phyloP scores from a whole-genome alignment of 2,888 invertebrate genomes.

The Lasioglossum oenotherae region DNA sequence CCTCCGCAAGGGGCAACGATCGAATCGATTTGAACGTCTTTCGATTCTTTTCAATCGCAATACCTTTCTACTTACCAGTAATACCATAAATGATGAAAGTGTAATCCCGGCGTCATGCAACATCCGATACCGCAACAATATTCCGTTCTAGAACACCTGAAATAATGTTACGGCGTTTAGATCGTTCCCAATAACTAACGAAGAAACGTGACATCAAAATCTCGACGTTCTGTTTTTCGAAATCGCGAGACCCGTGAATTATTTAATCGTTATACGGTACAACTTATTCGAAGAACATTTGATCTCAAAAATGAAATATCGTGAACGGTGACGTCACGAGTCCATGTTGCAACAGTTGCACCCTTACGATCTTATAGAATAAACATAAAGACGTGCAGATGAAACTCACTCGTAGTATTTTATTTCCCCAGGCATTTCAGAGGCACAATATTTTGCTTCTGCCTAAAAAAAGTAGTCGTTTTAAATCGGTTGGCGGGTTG shows the following conservation, averaged over 20 bases:
- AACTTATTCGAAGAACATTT: not conserved
- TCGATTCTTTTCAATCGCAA: not conserved
- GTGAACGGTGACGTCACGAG: not conserved
- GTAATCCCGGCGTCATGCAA: constrained; percentile 85
- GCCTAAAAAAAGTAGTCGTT: constrained; percentile 74
- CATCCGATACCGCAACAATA: constrained; percentile 86
- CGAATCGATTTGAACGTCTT: not conserved
- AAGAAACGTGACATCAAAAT: not conserved
- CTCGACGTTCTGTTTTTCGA: not conserved
- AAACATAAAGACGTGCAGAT: constrained; percentile 26
- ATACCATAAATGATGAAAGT: constrained; percentile 86
- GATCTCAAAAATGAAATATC: not conserved
- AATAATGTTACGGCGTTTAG: constrained; percentile 10
- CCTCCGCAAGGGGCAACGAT: not conserved
- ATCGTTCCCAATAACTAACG: not conserved
- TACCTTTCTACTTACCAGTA: constrained; percentile 84
- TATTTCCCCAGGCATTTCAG: constrained; percentile 84
- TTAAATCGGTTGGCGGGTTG: not conserved
- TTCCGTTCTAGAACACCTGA: constrained; percentile 85
- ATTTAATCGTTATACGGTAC: not conserved
- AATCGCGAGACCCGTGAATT: not conserved
- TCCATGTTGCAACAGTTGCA: not conserved
- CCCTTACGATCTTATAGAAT: constrained; percentile 10
- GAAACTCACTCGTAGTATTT: constrained; percentile 84
- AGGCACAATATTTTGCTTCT: constrained; percentile 84